Conservation (phyloP, 2,113 vertebrate genomes). For the Tragelaphus imberbis region DNA sequence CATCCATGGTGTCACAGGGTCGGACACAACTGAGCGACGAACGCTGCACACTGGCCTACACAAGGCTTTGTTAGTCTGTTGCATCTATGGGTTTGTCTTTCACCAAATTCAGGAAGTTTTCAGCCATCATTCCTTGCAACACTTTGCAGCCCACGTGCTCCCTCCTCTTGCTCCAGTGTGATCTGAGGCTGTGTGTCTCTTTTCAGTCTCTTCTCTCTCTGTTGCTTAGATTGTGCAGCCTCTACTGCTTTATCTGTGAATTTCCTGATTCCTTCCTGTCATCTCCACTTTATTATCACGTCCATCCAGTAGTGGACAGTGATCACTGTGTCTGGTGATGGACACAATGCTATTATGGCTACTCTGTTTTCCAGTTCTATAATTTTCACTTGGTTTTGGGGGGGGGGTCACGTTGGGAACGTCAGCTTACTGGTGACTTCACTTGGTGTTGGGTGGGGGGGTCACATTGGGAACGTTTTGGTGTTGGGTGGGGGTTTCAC, state of each 20-base stretch:
- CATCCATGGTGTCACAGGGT: neutral
- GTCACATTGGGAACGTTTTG: neutral
- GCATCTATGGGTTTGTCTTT: neutral
- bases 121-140: neutral
- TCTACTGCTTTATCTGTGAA: no score
- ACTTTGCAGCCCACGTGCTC: neutral
- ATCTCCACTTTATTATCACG: neutral
- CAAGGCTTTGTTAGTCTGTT: neutral
- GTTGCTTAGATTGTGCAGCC: neutral
- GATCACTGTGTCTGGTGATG: neutral
- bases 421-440: no score
- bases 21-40: neutral
- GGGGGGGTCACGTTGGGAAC: no score
- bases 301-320: neutral
- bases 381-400: neutral
- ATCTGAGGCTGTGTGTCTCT: neutral
- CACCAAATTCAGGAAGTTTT: neutral
- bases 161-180: neutral
- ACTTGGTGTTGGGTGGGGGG: no score
- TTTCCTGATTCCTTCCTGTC: neutral
- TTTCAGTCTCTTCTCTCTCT: neutral
- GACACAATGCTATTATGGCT: neutral
- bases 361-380: neutral
- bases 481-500: rapidly evolving
- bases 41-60: rapidly evolving